Evolutionary conservation across 2,113 vertebrate genomes (phyloP), one percentile per base, ranked within the genome.

Genomic region (Nibea albiflora): DNA sequence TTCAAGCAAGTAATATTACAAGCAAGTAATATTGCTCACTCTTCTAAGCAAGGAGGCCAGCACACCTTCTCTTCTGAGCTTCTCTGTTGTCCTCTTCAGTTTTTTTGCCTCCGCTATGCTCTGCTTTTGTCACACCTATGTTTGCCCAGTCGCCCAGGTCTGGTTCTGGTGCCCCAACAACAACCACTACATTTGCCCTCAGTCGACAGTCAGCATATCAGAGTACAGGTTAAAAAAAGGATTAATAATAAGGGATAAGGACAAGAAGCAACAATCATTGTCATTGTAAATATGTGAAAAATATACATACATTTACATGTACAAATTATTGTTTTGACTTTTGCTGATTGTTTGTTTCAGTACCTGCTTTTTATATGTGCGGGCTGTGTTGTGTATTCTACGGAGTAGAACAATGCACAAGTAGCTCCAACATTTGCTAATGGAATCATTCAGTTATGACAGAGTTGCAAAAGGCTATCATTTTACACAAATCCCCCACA

Each of bases 401-500:
- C 6, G 3, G 44, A 65, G 16, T 5, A 14, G 20, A 64, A 50
- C 11, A 44, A 6, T 16, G 15, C 58, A 20, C 28, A 19, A 26
- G 19, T 24, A 47, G 16, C 16, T 12, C 19, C 31, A 49, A 10
- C 35, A 39, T 31, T 81, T 73, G 3, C 8, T 10, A 35, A 49
- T 44, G 39, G 50, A 62, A 61, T 20, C 6, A 20, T 31, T 52
- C 44, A 35, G 8, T 76, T 20, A 52, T 31, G 58, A 63, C 7
- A 56, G 7, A 35, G 4, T 5, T 67, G 10, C 73, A 58, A 28
- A 73, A 11, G 15, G 22, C 11, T 70, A 26, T 35, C 24, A 24
- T 47, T 67, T 76, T 58, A 67, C 28, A 10, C 42, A 80, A 76
- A 76, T 77, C 22, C 39, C 79, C 54, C 11, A 17, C 60, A 53